These are phyloP conservation scores for Aurelia sp. DNA, from an alignment of 30 jellyfish, hydroid and myxozoan species.

Conservation along the genomic window DNA sequence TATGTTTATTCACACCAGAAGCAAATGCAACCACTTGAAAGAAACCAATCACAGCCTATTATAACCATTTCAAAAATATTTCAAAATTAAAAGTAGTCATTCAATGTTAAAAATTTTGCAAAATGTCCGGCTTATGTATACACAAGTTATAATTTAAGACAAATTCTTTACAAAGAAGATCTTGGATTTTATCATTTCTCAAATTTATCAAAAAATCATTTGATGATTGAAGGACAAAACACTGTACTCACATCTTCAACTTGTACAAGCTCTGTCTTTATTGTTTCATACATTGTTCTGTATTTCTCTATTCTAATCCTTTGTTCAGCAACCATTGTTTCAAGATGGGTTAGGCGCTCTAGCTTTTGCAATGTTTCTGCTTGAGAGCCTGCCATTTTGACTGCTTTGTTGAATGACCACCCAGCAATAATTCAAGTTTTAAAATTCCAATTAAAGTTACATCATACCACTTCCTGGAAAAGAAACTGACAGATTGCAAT, in stretches of 20 bases:
- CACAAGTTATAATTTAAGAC: too few relatives aligned
- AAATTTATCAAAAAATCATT: too few relatives aligned
- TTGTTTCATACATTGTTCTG: slow-evolving; percentile 96
- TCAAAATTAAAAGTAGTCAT: too few relatives aligned
- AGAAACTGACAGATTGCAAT: not conserved
- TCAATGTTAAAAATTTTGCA: too few relatives aligned
- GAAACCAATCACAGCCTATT: too few relatives aligned
- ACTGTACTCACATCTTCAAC: slow-evolving; percentile 77
- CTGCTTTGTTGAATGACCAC: not conserved
- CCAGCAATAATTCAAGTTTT: slow-evolving; percentile 8
- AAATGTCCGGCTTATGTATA: too few relatives aligned
- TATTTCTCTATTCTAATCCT: slow-evolving; percentile 96
- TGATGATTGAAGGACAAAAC: too few relatives aligned
- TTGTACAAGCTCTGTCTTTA: slow-evolving; percentile 92
- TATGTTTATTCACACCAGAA: too few relatives aligned
- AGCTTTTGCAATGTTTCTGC: slow-evolving; percentile 94
- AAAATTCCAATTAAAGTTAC: not conserved
- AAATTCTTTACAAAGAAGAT: too few relatives aligned
- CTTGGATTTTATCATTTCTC: too few relatives aligned
- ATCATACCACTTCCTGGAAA: not conserved
- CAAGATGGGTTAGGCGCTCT: slow-evolving; percentile 96
- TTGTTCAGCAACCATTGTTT: slow-evolving; percentile 96
- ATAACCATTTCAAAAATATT: too few relatives aligned
- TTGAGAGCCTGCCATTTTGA: slow-evolving; percentile 68
- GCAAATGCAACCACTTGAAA: too few relatives aligned